Conservation (phyloP, 2,797 vertebrate genomes). For the Fistularia commersonii region DNA sequence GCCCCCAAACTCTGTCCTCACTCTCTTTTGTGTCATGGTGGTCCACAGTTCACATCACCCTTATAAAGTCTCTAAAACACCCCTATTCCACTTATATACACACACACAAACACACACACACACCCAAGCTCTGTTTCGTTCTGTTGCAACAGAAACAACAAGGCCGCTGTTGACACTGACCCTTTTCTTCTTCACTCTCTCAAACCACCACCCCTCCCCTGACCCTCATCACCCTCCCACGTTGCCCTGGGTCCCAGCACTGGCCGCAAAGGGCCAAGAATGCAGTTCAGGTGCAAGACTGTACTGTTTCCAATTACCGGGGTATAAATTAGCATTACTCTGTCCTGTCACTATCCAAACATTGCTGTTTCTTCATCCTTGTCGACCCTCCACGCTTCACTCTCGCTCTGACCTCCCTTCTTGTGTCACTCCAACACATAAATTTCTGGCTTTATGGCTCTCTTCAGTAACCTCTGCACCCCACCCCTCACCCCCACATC, state of each 20-base stretch:
- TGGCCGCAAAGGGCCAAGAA: conserved; percentile 50
- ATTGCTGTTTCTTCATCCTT: conserved; percentile 68
- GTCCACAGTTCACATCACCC: conserved; percentile 62
- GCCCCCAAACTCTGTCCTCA: background rate
- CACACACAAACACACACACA: conserved; percentile 14
- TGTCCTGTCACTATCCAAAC: conserved; percentile 69
- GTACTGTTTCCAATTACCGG: conserved; percentile 79
- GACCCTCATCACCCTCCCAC: conserved; percentile 67
- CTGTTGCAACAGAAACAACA: conserved; percentile 65
- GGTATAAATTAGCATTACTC: conserved; percentile 76
- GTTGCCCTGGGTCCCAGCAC: conserved; percentile 24
- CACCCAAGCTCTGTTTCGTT: conserved; percentile 28
- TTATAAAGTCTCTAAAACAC: conserved; percentile 43
- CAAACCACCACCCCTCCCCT: conserved; percentile 38
- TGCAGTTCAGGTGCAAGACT: conserved; percentile 76
- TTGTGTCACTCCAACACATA: conserved; percentile 59
- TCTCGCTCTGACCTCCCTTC: conserved; percentile 64
- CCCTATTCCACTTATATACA: conserved; percentile 43
- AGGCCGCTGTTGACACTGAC: conserved; percentile 74
- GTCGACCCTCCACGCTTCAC: conserved; percentile 70
- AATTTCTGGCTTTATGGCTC: conserved; percentile 73
- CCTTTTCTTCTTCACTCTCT: conserved; percentile 37
- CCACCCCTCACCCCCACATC: conserved; percentile 28
- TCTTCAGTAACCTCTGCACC: conserved; percentile 62
- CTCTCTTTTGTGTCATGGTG: conserved; percentile 67